Evolutionary conservation across 1,140 invertebrate species (phyloP).

Genomic region (Brachystomella parvula): DNA sequence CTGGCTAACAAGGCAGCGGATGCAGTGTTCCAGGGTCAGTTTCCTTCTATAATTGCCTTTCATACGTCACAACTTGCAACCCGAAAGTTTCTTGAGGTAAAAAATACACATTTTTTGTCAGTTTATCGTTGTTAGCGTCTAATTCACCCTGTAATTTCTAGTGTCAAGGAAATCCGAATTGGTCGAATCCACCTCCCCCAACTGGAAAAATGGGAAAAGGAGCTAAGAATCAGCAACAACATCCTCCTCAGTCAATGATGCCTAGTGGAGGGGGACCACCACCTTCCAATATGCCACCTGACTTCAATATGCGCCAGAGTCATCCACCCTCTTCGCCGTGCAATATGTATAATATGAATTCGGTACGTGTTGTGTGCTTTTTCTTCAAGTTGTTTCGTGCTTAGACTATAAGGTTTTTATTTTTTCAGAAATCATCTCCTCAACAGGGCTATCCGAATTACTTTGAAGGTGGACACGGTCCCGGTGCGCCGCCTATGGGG

Average conservation of each 20-base stretch:
- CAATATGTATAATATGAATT: slow-evolving; percentile 31
- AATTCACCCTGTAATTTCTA: slow-evolving; percentile 4
- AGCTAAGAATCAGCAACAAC: slow-evolving; percentile 27
- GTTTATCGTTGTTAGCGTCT: neutral
- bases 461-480: slow-evolving; percentile 22
- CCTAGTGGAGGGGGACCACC: neutral
- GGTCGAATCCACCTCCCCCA: slow-evolving; percentile 39
- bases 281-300: slow-evolving; percentile 14
- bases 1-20: slow-evolving; percentile 92
- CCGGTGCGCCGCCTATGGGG: slow-evolving; percentile 38
- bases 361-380: too few relatives aligned
- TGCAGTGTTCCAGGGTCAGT: slow-evolving; percentile 77
- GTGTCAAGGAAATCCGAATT: slow-evolving; percentile 42
- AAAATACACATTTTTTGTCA: neutral
- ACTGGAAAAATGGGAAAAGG: slow-evolving; percentile 34
- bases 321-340: slow-evolving; percentile 21
- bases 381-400: too few relatives aligned
- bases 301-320: slow-evolving; percentile 24
- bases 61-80: slow-evolving; percentile 91
- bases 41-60: slow-evolving; percentile 84
- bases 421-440: slow-evolving; percentile 17
- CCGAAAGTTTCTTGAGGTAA: slow-evolving; percentile 86
- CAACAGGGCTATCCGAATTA: slow-evolving; percentile 30
- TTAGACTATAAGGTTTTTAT: slow-evolving; percentile 7
- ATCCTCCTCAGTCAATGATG: neutral